Evolutionary conservation across 2,797 vertebrate species (phyloP).

Genomic region (Thalassophryne amazonica): DNA sequence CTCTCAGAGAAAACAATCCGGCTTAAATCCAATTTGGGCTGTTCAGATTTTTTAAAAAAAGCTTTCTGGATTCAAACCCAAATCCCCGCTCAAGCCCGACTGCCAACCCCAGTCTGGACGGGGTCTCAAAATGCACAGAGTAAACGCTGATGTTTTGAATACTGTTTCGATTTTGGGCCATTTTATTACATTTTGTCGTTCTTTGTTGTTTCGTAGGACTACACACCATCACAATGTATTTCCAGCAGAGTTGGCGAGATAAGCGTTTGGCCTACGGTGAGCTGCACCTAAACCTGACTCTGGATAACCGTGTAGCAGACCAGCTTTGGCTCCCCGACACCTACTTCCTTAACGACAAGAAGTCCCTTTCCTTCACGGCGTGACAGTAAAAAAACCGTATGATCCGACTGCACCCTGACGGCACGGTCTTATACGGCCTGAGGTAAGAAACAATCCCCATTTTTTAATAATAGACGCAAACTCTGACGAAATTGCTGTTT

Average conservation of each 20-base stretch:
- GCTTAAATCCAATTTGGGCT: too few species aligned
- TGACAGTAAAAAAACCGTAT: constrained; percentile 94
- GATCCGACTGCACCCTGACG: constrained; percentile 95
- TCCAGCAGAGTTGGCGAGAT: constrained; percentile 98
- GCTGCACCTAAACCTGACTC: constrained; percentile 90
- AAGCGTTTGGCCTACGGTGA: constrained; percentile 91
- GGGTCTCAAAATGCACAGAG: too few species aligned
- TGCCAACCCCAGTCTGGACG: too few species aligned
- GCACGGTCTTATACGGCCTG: constrained; percentile 91
- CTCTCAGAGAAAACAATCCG: too few species aligned
- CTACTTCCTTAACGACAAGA: constrained; percentile 98
- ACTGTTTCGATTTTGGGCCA: too few species aligned
- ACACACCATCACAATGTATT: constrained; percentile 98
- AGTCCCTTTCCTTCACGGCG: constrained; percentile 94
- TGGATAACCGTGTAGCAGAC: constrained; percentile 93
- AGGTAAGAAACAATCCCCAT: constrained; percentile 80
- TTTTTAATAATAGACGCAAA: not conserved
- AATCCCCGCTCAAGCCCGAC: too few species aligned
- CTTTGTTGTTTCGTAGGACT: constrained; percentile 81
- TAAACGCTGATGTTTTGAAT: too few species aligned
- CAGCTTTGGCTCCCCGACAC: constrained; percentile 98
- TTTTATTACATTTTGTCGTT: not conserved
- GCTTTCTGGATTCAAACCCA: too few species aligned
- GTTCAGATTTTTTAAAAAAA: too few species aligned
- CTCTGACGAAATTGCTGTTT: too few species aligned